A percentile compares a stretch with the other conserved stretches of the same genome.
Conservation (phyloP, 2,888 invertebrate genomes). For the Pachydiplax longipennis region DNA sequence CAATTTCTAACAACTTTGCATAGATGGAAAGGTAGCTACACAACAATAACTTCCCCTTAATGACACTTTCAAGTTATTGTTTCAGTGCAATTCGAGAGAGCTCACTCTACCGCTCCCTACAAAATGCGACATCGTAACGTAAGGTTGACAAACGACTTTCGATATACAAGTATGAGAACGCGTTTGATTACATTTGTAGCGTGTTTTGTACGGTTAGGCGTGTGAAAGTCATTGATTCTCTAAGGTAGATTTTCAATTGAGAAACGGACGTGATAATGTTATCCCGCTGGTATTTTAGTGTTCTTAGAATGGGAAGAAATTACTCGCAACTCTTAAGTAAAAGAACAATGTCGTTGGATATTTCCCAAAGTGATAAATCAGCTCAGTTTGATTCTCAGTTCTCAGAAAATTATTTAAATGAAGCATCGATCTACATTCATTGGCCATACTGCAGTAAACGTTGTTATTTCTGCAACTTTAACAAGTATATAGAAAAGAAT, state of each 20-base stretch:
- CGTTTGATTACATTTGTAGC: too few species aligned
- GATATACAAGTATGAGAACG: background rate
- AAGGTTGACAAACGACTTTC: slow-evolving; percentile 9
- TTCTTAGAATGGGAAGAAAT: background rate
- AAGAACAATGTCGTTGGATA: background rate
- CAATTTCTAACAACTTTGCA: background rate
- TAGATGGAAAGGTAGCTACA: background rate
- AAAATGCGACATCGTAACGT: background rate
- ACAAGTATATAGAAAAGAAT: slow-evolving; percentile 45
- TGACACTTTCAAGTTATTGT: background rate
- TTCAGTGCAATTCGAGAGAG: background rate
- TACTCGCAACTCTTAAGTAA: background rate
- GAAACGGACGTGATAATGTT: too few species aligned
- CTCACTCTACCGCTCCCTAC: slow-evolving; percentile 27
- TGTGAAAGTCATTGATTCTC: too few species aligned
- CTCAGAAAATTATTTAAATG: background rate
- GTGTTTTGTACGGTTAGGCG: too few species aligned
- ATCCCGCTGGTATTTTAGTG: background rate
- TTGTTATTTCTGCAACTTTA: slow-evolving; percentile 49
- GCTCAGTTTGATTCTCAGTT: background rate
- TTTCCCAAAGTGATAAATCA: background rate
- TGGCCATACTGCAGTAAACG: slow-evolving; percentile 48
- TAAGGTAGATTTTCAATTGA: too few species aligned
- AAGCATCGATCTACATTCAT: slow-evolving; percentile 47
- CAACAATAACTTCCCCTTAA: background rate